Evolutionary conservation across 2,888 invertebrate species (phyloP).

Genomic region (Mesopsocus fuscifrons): DNA sequence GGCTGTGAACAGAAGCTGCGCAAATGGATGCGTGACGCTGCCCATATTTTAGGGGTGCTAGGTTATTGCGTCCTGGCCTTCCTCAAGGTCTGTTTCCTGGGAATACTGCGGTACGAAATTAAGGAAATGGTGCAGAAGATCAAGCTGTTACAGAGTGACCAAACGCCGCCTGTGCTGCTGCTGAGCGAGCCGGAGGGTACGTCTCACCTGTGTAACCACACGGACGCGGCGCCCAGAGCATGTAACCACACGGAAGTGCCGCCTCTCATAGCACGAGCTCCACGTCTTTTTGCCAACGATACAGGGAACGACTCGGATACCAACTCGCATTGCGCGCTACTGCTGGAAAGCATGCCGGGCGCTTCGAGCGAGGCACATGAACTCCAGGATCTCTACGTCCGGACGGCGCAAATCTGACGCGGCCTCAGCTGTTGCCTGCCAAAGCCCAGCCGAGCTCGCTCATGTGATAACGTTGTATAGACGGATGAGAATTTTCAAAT

Average conservation of each 20-base stretch:
- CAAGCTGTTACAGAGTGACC: conserved; percentile 50
- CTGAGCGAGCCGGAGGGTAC: conserved; percentile 11
- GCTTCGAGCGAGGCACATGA: conserved; percentile 54
- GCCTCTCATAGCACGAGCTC: background rate
- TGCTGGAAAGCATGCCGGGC: conserved; percentile 24
- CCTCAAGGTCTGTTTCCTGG: conserved; percentile 73
- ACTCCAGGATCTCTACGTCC: conserved; percentile 23
- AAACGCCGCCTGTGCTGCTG: conserved; percentile 25
- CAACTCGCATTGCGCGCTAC: conserved; percentile 35
- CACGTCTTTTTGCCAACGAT: conserved; percentile 18
- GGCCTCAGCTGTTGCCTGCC: background rate
- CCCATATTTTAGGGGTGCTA: conserved; percentile 59
- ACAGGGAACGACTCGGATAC: conserved; percentile 37
- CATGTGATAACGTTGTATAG: too few relatives aligned
- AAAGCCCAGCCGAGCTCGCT: too few relatives aligned
- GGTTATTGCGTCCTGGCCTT: conserved; percentile 81
- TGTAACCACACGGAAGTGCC: background rate
- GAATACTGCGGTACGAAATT: conserved; percentile 69
- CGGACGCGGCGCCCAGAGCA: background rate
- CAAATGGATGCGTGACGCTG: conserved; percentile 56
- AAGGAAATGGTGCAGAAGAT: conserved; percentile 86
- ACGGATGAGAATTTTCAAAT: too few relatives aligned
- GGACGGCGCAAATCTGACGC: conserved; percentile 7
- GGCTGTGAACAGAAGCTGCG: conserved; percentile 58
- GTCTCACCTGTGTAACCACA: conserved; percentile 4